These are phyloP conservation scores for Lasioglossum villosulum DNA, from an alignment of 2,888 invertebrate genomes.

Conservation along the genomic window DNA sequence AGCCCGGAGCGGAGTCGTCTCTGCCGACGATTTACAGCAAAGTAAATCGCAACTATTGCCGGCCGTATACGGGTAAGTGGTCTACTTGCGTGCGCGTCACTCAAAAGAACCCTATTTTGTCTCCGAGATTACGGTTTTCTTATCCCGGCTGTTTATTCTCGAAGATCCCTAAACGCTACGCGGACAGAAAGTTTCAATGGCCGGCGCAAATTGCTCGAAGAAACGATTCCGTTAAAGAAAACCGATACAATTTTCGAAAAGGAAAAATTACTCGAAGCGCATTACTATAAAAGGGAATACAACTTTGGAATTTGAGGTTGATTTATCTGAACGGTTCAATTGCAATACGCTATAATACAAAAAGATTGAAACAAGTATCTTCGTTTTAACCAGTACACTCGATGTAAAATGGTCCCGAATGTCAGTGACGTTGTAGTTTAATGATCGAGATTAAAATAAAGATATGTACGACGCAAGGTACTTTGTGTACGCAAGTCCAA, in stretches of 20 bases:
- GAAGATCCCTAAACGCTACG: background rate
- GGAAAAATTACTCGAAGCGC: background rate
- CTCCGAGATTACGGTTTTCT: background rate
- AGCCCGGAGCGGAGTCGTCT: slow-evolving; percentile 83
- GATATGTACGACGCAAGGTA: background rate
- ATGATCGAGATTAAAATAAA: background rate
- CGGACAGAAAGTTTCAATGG: background rate
- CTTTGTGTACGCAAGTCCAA: background rate
- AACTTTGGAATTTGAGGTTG: background rate
- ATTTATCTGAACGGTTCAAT: background rate
- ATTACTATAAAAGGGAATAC: background rate
- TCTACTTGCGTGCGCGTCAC: slow-evolving; percentile 1
- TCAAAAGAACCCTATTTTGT: background rate
- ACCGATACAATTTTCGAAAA: background rate
- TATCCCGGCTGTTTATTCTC: background rate
- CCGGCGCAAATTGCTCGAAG: background rate
- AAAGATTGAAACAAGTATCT: background rate
- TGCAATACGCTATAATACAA: background rate
- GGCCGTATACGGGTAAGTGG: slow-evolving; percentile 86
- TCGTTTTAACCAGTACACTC: background rate
- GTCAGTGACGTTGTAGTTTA: background rate
- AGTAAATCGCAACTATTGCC: slow-evolving; percentile 86
- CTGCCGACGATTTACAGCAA: slow-evolving; percentile 84
- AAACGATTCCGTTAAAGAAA: background rate
- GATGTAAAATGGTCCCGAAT: background rate